Evolutionary conservation across 2,113 vertebrate species (phyloP).

Genomic region (Bos indicus): DNA sequence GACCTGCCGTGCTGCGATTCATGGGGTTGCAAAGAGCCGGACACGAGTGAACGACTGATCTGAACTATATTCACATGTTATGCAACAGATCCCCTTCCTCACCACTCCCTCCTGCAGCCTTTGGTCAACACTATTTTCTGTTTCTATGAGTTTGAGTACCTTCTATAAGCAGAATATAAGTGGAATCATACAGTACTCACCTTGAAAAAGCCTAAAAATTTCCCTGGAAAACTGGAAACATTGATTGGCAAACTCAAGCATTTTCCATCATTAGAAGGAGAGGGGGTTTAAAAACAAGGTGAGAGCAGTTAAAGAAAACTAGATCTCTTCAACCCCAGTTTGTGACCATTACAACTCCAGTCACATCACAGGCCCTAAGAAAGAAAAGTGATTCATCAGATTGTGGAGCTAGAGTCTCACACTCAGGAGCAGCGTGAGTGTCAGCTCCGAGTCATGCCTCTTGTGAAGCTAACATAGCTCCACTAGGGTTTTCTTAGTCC

Average conservation of each 20-base stretch:
- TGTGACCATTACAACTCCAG: not conserved
- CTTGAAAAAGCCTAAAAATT: not conserved
- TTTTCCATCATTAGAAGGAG: not conserved
- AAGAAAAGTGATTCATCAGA: not conserved
- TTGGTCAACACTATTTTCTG: not conserved
- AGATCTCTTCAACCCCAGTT: not conserved
- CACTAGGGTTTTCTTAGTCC: not conserved
- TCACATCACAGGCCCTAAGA: not conserved
- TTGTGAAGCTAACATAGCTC: not conserved
- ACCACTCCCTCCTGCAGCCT: not conserved
- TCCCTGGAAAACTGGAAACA: not conserved
- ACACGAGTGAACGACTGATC: too few relatives aligned
- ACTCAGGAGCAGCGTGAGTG: not conserved
- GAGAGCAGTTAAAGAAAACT: not conserved
- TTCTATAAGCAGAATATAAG: not conserved
- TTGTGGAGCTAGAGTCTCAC: not conserved
- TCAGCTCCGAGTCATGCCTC: not conserved
- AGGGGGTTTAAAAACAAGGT: slow-evolving; percentile 6
- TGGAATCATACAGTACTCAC: not conserved
- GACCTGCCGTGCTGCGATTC: too few relatives aligned
- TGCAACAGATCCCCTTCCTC: not conserved
- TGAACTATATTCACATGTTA: not conserved
- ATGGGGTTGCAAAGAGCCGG: too few relatives aligned
- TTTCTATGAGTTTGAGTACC: not conserved
- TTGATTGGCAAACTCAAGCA: not conserved